These are phyloP conservation scores for Apamea monoglypha DNA, from an alignment of 2,888 invertebrate genomes.

Conservation along the genomic window DNA sequence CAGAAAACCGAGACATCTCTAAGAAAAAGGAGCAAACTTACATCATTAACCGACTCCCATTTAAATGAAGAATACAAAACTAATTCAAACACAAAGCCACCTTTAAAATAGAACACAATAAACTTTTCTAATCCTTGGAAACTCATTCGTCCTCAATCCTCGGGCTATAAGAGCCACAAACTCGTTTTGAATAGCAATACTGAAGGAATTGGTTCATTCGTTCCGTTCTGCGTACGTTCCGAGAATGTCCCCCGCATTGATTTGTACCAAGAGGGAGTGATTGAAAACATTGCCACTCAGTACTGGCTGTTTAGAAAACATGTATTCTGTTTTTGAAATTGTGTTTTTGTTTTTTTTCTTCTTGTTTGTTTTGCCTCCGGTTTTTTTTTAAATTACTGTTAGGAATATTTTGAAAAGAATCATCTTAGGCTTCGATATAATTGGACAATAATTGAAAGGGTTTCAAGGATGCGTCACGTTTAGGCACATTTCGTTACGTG, in stretches of 20 bases:
- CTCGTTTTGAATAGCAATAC: slow-evolving; percentile 69
- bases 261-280: slow-evolving; percentile 69
- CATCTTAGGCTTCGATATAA: background rate
- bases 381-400: no score
- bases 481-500: background rate
- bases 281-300: slow-evolving; percentile 66
- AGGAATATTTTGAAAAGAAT: background rate
- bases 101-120: slow-evolving; percentile 60
- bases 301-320: slow-evolving; percentile 56
- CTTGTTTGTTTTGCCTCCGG: background rate
- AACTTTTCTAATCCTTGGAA: slow-evolving; percentile 65
- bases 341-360: background rate
- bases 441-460: background rate
- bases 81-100: slow-evolving; percentile 55
- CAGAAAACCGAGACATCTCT: background rate
- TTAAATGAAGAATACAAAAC: slow-evolving; percentile 49
- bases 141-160: slow-evolving; percentile 61
- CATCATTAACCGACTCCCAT: slow-evolving; percentile 33
- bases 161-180: slow-evolving; percentile 61
- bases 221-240: slow-evolving; percentile 47
- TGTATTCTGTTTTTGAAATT: slow-evolving; percentile 31
- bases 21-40: slow-evolving; percentile 27
- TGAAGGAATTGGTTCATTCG: slow-evolving; percentile 65
- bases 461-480: background rate
- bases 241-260: slow-evolving; percentile 60